phyloP scores from a whole-genome alignment of 2,113 vertebrate species.

The Girardinichthys multiradiatus region DNA sequence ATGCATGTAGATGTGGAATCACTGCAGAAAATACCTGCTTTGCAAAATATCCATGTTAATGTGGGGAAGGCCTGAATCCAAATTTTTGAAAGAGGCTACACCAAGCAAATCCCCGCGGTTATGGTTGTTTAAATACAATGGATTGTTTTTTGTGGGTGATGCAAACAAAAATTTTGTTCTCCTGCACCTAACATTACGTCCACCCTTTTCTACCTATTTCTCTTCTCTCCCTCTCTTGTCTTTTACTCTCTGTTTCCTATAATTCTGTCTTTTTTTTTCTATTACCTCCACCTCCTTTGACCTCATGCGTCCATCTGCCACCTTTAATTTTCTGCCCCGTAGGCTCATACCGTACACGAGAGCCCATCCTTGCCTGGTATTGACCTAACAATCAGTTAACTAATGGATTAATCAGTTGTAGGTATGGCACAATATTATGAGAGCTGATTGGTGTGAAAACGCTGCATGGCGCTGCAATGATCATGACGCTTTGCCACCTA shows the following conservation, averaged over 20 bases:
- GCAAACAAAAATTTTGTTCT: conserved; percentile 59
- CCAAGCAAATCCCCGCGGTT: conserved; percentile 44
- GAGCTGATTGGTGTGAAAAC: conserved; percentile 53
- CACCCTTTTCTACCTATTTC: conserved; percentile 47
- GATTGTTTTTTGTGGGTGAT: conserved; percentile 59
- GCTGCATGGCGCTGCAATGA: conserved; percentile 61
- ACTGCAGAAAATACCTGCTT: not conserved
- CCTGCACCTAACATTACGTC: conserved; percentile 57
- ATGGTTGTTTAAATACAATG: conserved; percentile 36
- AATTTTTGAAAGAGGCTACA: conserved; percentile 24
- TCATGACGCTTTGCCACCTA: conserved; percentile 71
- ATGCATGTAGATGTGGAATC: not conserved
- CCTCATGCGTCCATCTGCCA: conserved; percentile 44
- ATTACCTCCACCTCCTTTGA: conserved; percentile 18
- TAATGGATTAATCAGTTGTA: conserved; percentile 75
- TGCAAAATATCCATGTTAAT: not conserved
- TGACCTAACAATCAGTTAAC: conserved; percentile 76
- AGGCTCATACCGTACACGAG: conserved; percentile 77
- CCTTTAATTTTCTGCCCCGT: conserved; percentile 43
- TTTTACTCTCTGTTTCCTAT: conserved; percentile 27
- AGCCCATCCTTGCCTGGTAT: conserved; percentile 79
- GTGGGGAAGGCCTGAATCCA: not conserved
- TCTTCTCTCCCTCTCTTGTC: conserved; percentile 38
- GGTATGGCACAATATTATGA: conserved; percentile 63
- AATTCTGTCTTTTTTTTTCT: conserved; percentile 16